Conservation (phyloP, 2,113 vertebrate genomes). For the Tursiops truncatus region DNA sequence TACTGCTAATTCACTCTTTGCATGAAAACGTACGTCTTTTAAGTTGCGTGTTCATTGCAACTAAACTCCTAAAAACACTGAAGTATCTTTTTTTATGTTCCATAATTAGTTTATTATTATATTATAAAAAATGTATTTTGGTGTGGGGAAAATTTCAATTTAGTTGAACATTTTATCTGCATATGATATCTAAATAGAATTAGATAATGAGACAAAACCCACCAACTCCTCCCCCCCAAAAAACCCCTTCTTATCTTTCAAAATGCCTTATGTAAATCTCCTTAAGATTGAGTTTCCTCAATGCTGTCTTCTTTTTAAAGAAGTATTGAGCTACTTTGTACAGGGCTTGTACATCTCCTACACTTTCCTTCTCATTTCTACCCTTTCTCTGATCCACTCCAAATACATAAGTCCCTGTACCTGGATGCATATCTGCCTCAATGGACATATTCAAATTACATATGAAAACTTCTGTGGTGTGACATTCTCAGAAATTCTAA, state of each 20-base stretch:
- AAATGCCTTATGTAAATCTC: neutral
- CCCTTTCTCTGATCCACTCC: neutral
- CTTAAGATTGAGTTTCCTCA: neutral
- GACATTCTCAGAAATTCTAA: neutral
- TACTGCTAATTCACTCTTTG: neutral
- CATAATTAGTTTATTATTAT: neutral
- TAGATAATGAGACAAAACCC: neutral
- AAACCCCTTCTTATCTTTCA: neutral
- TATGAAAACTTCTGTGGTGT: neutral
- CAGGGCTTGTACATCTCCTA: neutral
- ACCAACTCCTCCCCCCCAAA: accelerated
- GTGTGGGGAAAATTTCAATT: neutral
- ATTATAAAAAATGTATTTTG: neutral
- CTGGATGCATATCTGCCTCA: neutral
- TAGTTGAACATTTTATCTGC: neutral
- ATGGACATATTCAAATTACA: neutral
- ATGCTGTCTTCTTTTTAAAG: neutral
- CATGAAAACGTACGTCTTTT: neutral
- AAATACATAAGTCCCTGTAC: neutral
- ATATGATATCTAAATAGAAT: neutral
- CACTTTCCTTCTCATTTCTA: neutral
- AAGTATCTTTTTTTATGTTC: neutral
- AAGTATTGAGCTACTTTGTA: neutral
- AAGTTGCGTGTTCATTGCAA: neutral
- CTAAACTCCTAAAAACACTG: neutral